phyloP scores from a whole-genome alignment of 2,888 invertebrate genomes.

The Latrodectus hesperus region DNA sequence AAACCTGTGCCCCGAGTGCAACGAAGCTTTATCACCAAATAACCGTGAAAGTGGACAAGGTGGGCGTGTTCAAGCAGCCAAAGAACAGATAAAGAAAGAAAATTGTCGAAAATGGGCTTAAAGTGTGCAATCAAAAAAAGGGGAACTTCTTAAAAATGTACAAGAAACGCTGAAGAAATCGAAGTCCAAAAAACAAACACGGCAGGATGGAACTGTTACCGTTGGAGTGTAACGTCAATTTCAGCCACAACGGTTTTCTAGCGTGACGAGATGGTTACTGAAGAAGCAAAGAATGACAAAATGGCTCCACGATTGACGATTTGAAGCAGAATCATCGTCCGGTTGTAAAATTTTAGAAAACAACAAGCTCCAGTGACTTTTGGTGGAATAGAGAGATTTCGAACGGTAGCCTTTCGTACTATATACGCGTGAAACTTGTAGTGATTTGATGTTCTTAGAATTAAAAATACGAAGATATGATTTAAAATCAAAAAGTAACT shows the following conservation, averaged over 20 bases:
- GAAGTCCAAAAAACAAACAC: background rate
- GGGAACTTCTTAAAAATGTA: background rate
- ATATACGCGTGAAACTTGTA: background rate
- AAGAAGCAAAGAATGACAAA: slow-evolving; percentile 6
- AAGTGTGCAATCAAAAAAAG: slow-evolving; percentile 5
- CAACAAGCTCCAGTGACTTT: slow-evolving; percentile 8
- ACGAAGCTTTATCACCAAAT: background rate
- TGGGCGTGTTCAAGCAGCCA: background rate
- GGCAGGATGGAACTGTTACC: slow-evolving; percentile 4
- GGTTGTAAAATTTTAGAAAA: slow-evolving; percentile 1
- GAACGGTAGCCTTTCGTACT: background rate
- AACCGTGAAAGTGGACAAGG: background rate
- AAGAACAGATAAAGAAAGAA: background rate
- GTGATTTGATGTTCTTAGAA: background rate
- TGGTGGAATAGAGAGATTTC: too few species aligned
- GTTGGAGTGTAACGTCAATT: slow-evolving; percentile 13
- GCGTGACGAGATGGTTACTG: slow-evolving; percentile 24
- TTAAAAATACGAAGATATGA: background rate
- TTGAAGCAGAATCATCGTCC: background rate
- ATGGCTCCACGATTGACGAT: slow-evolving; percentile 1
- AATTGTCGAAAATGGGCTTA: background rate
- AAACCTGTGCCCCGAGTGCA: background rate
- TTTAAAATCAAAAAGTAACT: background rate
- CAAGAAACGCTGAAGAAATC: background rate
- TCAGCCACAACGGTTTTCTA: slow-evolving; percentile 20